These are phyloP conservation scores for Ophraella communa DNA, from an alignment of 2,888 invertebrate genomes.

Conservation along the genomic window DNA sequence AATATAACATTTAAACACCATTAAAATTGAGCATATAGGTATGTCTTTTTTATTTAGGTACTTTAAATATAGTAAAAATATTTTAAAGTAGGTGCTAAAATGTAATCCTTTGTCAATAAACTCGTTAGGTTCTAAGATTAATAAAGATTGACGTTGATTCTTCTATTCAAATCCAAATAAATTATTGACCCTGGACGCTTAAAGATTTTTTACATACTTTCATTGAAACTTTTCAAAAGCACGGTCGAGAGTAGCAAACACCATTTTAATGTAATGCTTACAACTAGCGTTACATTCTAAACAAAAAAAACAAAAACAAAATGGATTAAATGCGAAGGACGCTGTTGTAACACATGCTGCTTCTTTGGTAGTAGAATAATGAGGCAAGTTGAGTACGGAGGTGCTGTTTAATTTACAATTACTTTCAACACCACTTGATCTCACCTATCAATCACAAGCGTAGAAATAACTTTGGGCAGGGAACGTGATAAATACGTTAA, in stretches of 20 bases:
- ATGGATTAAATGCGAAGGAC: neutral
- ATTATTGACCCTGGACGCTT: constrained; percentile 6
- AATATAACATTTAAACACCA: too few species aligned
- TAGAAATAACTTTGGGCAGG: neutral
- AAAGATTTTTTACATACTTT: constrained; percentile 12
- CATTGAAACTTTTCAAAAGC: constrained; percentile 10
- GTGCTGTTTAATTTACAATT: neutral
- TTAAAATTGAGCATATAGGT: too few species aligned
- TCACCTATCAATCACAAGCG: neutral
- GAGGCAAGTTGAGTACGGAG: neutral
- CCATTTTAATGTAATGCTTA: neutral
- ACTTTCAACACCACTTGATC: neutral
- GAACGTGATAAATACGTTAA: neutral
- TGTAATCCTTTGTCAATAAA: neutral
- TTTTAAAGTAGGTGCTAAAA: neutral
- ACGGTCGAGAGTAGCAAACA: neutral
- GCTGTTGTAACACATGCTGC: neutral
- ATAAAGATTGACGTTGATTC: neutral
- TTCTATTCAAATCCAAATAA: neutral
- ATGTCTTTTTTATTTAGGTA: too few species aligned
- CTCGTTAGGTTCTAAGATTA: neutral
- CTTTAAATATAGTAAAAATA: neutral
- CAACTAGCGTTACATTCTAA: constrained; percentile 9
- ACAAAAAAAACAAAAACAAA: neutral
- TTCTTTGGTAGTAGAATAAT: constrained; percentile 4